Base-by-base conservation (phyloP, 2,797 vertebrate species). In the Diplodus sargus region DNA sequence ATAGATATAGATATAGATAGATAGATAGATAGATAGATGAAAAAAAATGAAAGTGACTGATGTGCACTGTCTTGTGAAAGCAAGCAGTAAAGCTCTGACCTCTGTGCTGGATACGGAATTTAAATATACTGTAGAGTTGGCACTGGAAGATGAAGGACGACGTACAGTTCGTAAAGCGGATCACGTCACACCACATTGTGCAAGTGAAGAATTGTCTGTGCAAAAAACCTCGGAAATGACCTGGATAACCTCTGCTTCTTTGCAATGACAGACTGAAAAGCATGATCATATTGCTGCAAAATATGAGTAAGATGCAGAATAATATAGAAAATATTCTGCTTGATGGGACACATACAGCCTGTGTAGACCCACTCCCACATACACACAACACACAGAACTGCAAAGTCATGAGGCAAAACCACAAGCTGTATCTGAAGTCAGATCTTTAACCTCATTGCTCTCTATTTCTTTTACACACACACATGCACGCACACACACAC, bases 321-420 rank as follows among this genome's bases (percentile, higher is more conserved):
- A 5, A 34, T 34, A 5, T 34, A 34, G 30, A 34, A 7, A 34
- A 34, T 7, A 34, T 34, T 34, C 30, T 61, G 61, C 58, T 71
- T 25, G 65, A 43, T 63, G 70, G 23, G 9, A 85, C 84, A 86
- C 78, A 82, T 47, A 85, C 86, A 83, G 65, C 77, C 83, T 73
- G 68, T 67, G 53, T 22, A 25, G 25, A 25, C 25, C 25, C 25
- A 2, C 25, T 25, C 51, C 30, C 71, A 52, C 47, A 57, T 57
- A 39, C 62, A 72, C 54, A 70, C 70, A 64, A 53, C 67, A 70
- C 4, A 79, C 57, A 51, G 25, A 79, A 69, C 54, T 61, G 51
- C 74, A 74, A 54, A 87, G 56, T 81, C 65, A 85, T 84, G 63
- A 70, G 59, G 57, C 39, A 79, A 84, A 81, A 81, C 85, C 78